phyloP scores from a whole-genome alignment of 2,113 vertebrate species.

The Neopipo cinnamomea region DNA sequence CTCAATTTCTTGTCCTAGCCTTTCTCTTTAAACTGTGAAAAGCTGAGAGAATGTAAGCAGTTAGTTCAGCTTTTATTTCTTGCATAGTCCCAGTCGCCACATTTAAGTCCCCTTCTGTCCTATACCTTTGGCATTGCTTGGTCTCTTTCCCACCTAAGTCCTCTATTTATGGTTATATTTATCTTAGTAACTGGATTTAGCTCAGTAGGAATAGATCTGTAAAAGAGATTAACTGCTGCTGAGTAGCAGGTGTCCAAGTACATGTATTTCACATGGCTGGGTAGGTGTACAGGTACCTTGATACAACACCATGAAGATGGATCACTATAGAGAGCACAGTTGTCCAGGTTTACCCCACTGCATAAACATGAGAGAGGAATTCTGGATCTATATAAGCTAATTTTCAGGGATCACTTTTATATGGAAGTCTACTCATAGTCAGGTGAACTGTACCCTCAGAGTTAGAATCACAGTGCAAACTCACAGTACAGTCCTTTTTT shows the following conservation, averaged over 20 bases:
- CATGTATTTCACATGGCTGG: not conserved
- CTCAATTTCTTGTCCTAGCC: not conserved
- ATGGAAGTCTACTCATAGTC: not conserved
- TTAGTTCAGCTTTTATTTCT: not conserved
- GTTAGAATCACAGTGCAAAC: not conserved
- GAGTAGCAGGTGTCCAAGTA: not conserved
- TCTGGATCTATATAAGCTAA: not conserved
- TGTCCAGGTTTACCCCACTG: not conserved
- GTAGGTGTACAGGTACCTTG: not conserved
- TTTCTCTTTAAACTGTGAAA: not conserved
- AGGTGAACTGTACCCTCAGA: not conserved
- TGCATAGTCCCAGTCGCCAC: fast-evolving
- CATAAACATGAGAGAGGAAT: not conserved
- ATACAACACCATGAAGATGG: not conserved
- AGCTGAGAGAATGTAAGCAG: not conserved
- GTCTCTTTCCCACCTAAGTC: not conserved
- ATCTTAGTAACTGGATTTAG: not conserved
- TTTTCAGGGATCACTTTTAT: not conserved
- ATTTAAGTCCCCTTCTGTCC: not conserved
- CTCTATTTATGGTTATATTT: not conserved
- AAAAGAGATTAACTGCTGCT: not conserved
- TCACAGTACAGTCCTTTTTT: not conserved
- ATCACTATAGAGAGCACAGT: not conserved
- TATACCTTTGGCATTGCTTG: not conserved
- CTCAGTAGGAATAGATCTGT: not conserved